Evolutionary conservation across 2,113 vertebrate genomes (phyloP), one percentile per base, ranked within the genome.

Genomic region (Perognathus longimembris): DNA sequence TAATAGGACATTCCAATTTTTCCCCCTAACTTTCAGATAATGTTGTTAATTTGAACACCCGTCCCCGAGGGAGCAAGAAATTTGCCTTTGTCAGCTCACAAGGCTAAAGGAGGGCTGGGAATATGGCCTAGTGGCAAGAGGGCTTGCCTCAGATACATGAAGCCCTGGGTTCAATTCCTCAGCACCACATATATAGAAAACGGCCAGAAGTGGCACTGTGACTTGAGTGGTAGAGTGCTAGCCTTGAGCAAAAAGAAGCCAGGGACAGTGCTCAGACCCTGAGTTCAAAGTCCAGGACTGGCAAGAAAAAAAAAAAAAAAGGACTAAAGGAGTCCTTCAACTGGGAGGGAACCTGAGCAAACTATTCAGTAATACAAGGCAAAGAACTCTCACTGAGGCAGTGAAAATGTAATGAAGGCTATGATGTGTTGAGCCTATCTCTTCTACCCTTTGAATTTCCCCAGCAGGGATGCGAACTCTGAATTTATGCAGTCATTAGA

Each of bases 101-200:
- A 70, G 85, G 85, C 93, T 85, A 95, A 94, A 17, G 50, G 91
- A 89, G 93, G 93, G 93, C 97, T 97, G 97, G 95, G 97, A 94
- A 93, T 96, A 92, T 89, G n/a, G n/a, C n/a, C n/a, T n/a, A n/a
- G n/a, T n/a, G n/a, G n/a, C n/a, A n/a, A n/a, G n/a, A n/a, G n/a
- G n/a, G n/a, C n/a, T n/a, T n/a, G n/a, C n/a, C n/a, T n/a, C n/a
- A n/a, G n/a, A n/a, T n/a, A n/a, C n/a, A n/a, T n/a, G n/a, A n/a
- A n/a, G n/a, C n/a, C n/a, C n/a, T n/a, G n/a, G n/a, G n/a, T n/a
- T n/a, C n/a, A n/a, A n/a, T n/a, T n/a, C n/a, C n/a, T n/a, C n/a
- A n/a, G n/a, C n/a, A n/a, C n/a, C n/a, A n/a, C n/a, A n/a, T n/a
- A n/a, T n/a, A n/a, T n/a, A n/a, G n/a, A n/a, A n/a, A n/a, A n/a